phyloP scores from a whole-genome alignment of 1,140 invertebrate species.

The Batillaria attramentaria region DNA sequence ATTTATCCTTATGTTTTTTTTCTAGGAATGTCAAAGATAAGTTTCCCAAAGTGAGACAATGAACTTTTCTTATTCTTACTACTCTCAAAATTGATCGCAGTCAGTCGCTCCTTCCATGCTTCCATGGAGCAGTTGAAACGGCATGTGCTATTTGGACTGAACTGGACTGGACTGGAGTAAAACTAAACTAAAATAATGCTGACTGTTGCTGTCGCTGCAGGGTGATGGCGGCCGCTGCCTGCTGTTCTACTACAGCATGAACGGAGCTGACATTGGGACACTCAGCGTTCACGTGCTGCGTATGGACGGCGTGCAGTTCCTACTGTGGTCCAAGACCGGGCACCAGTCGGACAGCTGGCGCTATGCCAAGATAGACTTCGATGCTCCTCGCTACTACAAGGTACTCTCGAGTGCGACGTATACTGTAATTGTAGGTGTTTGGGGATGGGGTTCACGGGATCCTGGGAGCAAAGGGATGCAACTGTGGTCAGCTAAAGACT shows the following conservation, averaged over 20 bases:
- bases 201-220: too few relatives aligned
- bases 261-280: slow-evolving; percentile 38
- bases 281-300: slow-evolving; percentile 31
- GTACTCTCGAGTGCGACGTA: background rate
- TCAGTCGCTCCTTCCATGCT: background rate
- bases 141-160: background rate
- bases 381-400: slow-evolving; percentile 25
- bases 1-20: too few relatives aligned
- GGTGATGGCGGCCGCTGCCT: slow-evolving; percentile 34
- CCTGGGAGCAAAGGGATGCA: background rate
- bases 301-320: slow-evolving; percentile 5
- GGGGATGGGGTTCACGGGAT: background rate
- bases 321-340: slow-evolving; percentile 55
- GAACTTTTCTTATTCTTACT: too few relatives aligned
- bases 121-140: background rate
- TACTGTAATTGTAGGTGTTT: background rate
- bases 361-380: slow-evolving; percentile 30
- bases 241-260: slow-evolving; percentile 53
- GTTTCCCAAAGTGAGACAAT: too few relatives aligned
- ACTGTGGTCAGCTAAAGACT: background rate
- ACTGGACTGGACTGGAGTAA: too few relatives aligned
- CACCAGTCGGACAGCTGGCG: slow-evolving; percentile 62
- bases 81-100: too few relatives aligned
- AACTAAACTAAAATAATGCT: too few relatives aligned
- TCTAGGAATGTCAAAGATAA: too few relatives aligned